Conservation (phyloP, 1,140 invertebrate species). For the Ooceraea biroi region DNA sequence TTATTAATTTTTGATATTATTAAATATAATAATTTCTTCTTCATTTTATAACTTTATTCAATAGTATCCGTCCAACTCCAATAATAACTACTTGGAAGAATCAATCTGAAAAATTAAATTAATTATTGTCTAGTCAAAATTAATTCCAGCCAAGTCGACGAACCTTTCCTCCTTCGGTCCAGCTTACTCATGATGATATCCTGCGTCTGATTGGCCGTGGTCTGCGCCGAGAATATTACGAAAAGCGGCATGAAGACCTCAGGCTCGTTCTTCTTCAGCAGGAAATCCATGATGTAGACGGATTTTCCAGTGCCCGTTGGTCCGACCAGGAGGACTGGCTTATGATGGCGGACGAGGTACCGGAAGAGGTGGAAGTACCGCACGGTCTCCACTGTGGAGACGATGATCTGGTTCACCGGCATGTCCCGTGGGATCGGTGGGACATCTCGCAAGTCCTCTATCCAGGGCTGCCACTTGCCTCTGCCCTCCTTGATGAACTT, state of each 20-base stretch:
- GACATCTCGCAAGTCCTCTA: constrained; percentile 92
- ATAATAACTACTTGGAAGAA: background rate
- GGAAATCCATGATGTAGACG: constrained; percentile 93
- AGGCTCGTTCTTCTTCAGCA: constrained; percentile 93
- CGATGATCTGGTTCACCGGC: constrained; percentile 97
- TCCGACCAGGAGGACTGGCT: constrained; percentile 94
- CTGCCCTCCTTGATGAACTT: constrained; percentile 95
- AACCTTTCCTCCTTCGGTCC: constrained; percentile 95
- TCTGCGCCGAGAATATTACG: constrained; percentile 98
- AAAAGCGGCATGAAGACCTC: constrained; percentile 94
- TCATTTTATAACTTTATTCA: background rate
- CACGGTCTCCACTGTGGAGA: constrained; percentile 95
- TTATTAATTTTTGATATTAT: background rate
- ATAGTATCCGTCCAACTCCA: background rate
- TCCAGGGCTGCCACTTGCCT: constrained; percentile 96
- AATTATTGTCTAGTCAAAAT: background rate
- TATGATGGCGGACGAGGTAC: constrained; percentile 92
- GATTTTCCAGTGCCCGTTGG: constrained; percentile 98
- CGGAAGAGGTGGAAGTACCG: constrained; percentile 93
- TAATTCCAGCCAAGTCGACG: background rate
- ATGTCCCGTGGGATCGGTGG: constrained; percentile 95
- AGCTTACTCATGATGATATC: constrained; percentile 98
- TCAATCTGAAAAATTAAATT: too few relatives aligned
- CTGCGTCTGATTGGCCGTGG: constrained; percentile 97
- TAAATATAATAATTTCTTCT: background rate